These are phyloP conservation scores for Aramus guarauna DNA, from an alignment of 2,113 vertebrate genomes.

Conservation along the genomic window DNA sequence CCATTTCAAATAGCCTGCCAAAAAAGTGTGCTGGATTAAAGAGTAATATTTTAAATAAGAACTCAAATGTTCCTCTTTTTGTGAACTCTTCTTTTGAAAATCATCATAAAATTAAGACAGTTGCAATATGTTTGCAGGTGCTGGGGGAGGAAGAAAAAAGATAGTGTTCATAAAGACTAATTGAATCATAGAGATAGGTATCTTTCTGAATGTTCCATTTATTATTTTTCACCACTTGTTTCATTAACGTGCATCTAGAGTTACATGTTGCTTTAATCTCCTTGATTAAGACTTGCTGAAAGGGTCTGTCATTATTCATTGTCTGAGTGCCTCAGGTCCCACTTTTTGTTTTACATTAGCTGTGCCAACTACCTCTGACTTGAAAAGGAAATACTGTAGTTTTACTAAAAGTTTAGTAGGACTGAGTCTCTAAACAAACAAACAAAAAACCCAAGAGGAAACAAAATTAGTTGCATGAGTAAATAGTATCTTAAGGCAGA, in stretches of 20 bases:
- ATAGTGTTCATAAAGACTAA: constrained; percentile 68
- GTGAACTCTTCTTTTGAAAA: constrained; percentile 22
- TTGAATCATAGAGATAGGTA: constrained; percentile 66
- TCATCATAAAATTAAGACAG: neutral
- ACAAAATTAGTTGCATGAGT: constrained; percentile 32
- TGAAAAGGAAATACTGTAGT: constrained; percentile 49
- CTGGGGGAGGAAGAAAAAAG: constrained; percentile 70
- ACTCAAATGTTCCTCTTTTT: neutral
- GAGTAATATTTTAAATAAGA: constrained; percentile 6
- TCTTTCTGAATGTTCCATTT: constrained; percentile 70
- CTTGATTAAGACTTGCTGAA: constrained; percentile 88
- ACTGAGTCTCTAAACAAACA: neutral
- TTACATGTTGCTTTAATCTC: constrained; percentile 85
- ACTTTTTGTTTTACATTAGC: constrained; percentile 64
- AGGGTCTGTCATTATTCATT: constrained; percentile 82
- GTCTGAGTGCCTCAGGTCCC: constrained; percentile 70
- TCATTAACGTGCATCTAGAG: constrained; percentile 83
- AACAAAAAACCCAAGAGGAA: constrained; percentile 11
- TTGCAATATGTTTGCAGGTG: constrained; percentile 78
- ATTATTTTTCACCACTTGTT: constrained; percentile 77
- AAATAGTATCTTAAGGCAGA: constrained; percentile 59
- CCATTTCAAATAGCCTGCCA: neutral
- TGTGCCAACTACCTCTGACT: constrained; percentile 37
- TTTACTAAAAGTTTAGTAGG: constrained; percentile 38
- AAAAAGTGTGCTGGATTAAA: neutral